phyloP scores from a whole-genome alignment of 2,888 invertebrate species.

The Sinohyriopsis cumingii region DNA sequence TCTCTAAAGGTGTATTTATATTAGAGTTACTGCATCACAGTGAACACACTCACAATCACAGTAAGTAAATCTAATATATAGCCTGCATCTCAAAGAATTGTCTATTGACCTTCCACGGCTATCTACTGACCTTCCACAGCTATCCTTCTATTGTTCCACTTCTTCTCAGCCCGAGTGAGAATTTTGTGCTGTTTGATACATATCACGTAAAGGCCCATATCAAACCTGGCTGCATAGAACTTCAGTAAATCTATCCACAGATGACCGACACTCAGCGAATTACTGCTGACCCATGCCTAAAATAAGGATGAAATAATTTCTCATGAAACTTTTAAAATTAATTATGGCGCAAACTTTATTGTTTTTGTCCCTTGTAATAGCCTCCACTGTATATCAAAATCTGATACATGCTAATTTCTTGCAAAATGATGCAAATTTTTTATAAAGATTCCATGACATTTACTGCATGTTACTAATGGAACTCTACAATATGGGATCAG shows the following conservation, averaged over 20 bases:
- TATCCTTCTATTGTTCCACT: constrained; percentile 74
- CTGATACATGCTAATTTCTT: no score
- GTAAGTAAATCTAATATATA: no score
- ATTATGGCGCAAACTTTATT: not conserved
- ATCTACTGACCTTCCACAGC: constrained; percentile 75
- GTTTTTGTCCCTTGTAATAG: no score
- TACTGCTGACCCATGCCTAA: constrained; percentile 58
- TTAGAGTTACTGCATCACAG: no score
- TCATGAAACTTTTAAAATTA: not conserved
- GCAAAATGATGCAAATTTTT: no score
- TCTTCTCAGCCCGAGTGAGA: constrained; percentile 74
- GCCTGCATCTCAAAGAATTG: no score
- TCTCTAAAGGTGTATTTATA: no score
- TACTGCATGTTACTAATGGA: no score
- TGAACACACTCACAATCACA: no score
- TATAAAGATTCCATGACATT: no score
- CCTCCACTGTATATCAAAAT: no score
- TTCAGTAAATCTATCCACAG: constrained; percentile 75
- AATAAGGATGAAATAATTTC: constrained; percentile 6
- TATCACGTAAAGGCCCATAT: constrained; percentile 73
- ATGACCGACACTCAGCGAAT: constrained; percentile 70
- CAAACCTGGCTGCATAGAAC: constrained; percentile 75
- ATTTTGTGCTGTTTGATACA: constrained; percentile 71
- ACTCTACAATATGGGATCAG: no score
- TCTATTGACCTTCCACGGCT: constrained; percentile 74